A percentile compares a stretch with the other conserved stretches of the same genome.
phyloP scores from a whole-genome alignment of 2,888 invertebrate species.

The Heliconius cydno region DNA sequence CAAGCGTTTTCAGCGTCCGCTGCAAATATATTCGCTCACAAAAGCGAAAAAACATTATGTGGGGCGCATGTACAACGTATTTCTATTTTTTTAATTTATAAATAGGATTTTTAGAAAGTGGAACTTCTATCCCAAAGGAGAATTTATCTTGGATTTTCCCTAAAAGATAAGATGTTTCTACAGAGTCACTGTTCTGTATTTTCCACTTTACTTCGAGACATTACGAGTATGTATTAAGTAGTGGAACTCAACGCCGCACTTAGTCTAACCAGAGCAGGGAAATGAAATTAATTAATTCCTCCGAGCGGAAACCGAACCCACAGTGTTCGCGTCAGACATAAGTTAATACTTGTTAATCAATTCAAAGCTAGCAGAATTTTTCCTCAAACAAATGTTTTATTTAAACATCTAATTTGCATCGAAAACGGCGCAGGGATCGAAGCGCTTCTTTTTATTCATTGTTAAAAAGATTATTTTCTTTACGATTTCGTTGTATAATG shows the following conservation, averaged over 20 bases:
- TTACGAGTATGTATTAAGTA: too few species aligned
- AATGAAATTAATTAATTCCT: not conserved
- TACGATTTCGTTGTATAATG: slow-evolving; percentile 20
- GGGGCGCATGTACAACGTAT: too few species aligned
- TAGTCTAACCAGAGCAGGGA: not conserved
- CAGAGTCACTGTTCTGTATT: too few species aligned
- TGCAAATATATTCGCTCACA: too few species aligned
- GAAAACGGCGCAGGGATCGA: slow-evolving; percentile 33
- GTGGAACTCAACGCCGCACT: not conserved
- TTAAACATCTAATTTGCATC: slow-evolving; percentile 51
- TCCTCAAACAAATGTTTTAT: slow-evolving; percentile 46
- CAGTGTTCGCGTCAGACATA: not conserved
- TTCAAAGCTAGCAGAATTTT: slow-evolving; percentile 30
- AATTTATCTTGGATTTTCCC: too few species aligned
- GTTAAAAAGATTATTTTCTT: slow-evolving; percentile 34
- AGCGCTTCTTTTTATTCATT: slow-evolving; percentile 24
- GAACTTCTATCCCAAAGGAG: too few species aligned
- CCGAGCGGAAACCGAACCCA: not conserved
- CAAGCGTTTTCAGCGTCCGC: too few species aligned
- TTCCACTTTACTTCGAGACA: too few species aligned
- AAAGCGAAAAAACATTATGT: too few species aligned
- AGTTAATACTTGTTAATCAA: slow-evolving; percentile 32
- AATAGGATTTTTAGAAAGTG: too few species aligned
- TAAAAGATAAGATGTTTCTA: too few species aligned
- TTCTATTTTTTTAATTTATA: too few species aligned